Conservation (phyloP, 2,797 vertebrate genomes). For the Mormyrus hasselquistii region DNA sequence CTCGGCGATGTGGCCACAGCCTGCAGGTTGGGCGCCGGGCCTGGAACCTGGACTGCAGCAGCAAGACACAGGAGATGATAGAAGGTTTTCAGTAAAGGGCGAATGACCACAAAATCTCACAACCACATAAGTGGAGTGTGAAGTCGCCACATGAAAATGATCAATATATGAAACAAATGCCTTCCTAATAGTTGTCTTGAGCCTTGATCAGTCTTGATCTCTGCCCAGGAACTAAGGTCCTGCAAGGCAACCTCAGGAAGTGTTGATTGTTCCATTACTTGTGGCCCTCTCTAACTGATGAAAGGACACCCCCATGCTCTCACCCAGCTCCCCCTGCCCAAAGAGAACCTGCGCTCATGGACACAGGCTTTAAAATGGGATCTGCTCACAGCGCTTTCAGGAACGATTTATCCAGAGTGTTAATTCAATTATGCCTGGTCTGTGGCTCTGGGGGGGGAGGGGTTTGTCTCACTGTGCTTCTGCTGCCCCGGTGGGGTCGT, state of each 20-base stretch:
- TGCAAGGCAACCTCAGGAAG: neutral
- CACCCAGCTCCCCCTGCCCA: neutral
- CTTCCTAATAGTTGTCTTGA: neutral
- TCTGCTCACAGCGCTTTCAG: constrained; percentile 16
- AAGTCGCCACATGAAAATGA: neutral
- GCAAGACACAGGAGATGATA: neutral
- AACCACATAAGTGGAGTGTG: neutral
- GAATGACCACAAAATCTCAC: neutral
- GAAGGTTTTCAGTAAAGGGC: neutral
- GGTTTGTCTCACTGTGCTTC: constrained; percentile 31
- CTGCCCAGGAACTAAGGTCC: neutral
- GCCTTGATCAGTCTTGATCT: constrained; percentile 12
- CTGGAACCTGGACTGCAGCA: constrained; percentile 84
- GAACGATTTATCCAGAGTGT: constrained; percentile 25
- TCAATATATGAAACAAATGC: neutral
- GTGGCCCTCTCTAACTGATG: neutral
- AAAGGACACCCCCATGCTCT: neutral
- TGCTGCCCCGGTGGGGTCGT: constrained; percentile 41
- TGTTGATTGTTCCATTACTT: neutral
- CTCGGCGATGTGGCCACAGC: constrained; percentile 68
- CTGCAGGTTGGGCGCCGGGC: constrained; percentile 85
- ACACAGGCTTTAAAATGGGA: neutral
- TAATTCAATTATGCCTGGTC: constrained; percentile 41
- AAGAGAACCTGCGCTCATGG: neutral
- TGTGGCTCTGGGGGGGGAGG: constrained; percentile 34